These are phyloP conservation scores for Tor tambroides DNA, from an alignment of 2,113 vertebrate species.

Conservation along the genomic window DNA sequence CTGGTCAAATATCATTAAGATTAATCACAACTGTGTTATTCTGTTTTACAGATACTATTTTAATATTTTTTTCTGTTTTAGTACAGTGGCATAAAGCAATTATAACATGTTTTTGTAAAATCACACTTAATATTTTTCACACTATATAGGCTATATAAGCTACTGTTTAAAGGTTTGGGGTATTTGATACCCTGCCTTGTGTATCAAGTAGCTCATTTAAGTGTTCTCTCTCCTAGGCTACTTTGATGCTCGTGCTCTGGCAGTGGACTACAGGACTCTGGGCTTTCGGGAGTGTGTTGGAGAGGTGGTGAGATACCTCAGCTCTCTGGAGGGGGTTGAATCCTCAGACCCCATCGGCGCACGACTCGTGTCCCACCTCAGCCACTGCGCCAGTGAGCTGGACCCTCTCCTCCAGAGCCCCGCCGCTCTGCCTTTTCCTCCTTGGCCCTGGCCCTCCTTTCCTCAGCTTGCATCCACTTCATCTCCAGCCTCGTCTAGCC, in stretches of 20 bases:
- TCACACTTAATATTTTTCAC: too few species aligned
- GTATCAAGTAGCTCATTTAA: not conserved
- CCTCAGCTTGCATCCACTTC: conserved; percentile 72
- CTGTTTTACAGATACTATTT: too few species aligned
- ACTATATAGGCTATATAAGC: too few species aligned
- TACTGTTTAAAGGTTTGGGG: not conserved
- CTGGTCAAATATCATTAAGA: not conserved
- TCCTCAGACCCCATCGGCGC: conserved; percentile 84
- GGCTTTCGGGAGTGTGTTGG: conserved; percentile 94
- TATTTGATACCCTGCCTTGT: not conserved
- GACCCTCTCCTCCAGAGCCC: conserved; percentile 81
- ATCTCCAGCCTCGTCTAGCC: conserved; percentile 70
- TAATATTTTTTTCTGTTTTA: too few species aligned
- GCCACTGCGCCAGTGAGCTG: conserved; percentile 88
- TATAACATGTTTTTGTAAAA: too few species aligned
- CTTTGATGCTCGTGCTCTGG: conserved; percentile 87
- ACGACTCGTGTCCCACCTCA: conserved; percentile 92
- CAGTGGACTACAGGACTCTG: conserved; percentile 92
- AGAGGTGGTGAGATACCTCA: conserved; percentile 91
- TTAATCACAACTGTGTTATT: too few species aligned
- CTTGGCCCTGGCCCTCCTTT: conserved; percentile 89
- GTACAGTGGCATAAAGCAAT: too few species aligned
- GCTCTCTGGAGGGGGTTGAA: conserved; percentile 83
- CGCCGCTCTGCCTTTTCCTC: conserved; percentile 77
- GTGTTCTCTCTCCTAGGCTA: conserved; percentile 78